Conservation (phyloP, 2,888 invertebrate species). For the Polylopha cassiicola region DNA sequence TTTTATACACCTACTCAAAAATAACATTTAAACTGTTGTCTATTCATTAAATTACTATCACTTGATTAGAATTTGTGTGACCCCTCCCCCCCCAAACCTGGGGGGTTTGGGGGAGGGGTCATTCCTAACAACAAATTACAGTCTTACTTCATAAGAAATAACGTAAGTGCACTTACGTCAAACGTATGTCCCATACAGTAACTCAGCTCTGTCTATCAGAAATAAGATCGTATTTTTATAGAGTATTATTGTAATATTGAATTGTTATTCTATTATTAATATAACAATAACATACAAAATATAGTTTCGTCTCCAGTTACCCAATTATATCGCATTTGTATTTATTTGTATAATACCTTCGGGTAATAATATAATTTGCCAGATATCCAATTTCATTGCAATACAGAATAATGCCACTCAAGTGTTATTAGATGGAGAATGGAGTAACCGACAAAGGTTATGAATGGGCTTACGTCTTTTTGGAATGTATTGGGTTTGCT, state of each 20-base stretch:
- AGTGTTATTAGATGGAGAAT: not conserved
- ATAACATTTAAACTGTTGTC: too few relatives aligned
- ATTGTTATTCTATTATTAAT: slow-evolving; percentile 13
- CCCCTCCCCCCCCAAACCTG: too few relatives aligned
- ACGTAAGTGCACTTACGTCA: too few relatives aligned
- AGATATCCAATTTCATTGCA: slow-evolving; percentile 16
- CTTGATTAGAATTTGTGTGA: too few relatives aligned
- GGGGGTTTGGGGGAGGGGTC: too few relatives aligned
- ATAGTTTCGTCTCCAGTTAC: slow-evolving; percentile 3
- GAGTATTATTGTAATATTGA: slow-evolving; percentile 2
- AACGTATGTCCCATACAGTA: too few relatives aligned
- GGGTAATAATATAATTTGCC: slow-evolving; percentile 9
- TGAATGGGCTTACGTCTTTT: slow-evolving; percentile 6
- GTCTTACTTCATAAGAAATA: too few relatives aligned
- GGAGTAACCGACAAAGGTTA: slow-evolving; percentile 1
- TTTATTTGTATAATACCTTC: slow-evolving; percentile 14
- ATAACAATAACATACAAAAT: slow-evolving; percentile 4
- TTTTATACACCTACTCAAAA: too few relatives aligned
- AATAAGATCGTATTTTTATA: too few relatives aligned
- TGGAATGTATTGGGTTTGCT: not conserved
- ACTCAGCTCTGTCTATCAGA: too few relatives aligned
- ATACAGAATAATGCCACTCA: slow-evolving; percentile 6
- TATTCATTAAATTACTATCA: too few relatives aligned
- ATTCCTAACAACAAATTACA: too few relatives aligned
- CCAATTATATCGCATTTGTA: slow-evolving; percentile 16